Evolutionary conservation across 2,113 vertebrate species (phyloP).

Genomic region (western clawed frog (Xenopus tropicalis)): UCB_Xtro_10.0 CM004445.2:72458001-72458500

Average conservation of each 20-base stretch:
- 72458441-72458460: too few relatives aligned
- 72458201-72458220: background rate
- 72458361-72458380: conserved; percentile 1
- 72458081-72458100: too few relatives aligned
- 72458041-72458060: too few relatives aligned
- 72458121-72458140: too few relatives aligned
- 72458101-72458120: too few relatives aligned
- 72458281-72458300: too few relatives aligned
- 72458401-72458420: conserved; percentile 2
- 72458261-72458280: background rate
- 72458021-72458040: too few relatives aligned
- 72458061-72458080: too few relatives aligned
- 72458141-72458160: background rate
- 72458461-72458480: background rate
- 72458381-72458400: background rate
- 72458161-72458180: background rate
- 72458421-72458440: background rate
- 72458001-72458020: too few relatives aligned
- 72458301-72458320: too few relatives aligned
- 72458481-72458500: conserved; percentile 2
- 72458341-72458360: conserved; percentile 16
- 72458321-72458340: background rate
- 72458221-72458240: background rate
- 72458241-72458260: too few relatives aligned
- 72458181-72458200: background rate